Percentiles rank a stretch among this genome's conserved stretches.
Conservation (phyloP, 1,140 invertebrate genomes). For the Zophobas morio region DNA sequence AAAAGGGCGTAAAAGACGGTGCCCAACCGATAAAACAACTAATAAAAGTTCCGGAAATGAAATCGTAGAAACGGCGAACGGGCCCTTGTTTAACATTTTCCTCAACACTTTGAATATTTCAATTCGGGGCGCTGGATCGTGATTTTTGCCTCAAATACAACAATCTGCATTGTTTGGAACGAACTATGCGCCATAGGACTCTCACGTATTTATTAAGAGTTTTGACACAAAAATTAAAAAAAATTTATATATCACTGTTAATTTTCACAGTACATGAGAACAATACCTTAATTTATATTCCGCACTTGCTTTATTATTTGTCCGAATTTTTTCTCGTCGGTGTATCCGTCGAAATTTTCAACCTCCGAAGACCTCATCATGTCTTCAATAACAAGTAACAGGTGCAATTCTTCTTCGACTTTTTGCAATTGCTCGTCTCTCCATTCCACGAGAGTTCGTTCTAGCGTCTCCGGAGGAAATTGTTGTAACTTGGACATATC, state of each 20-base stretch:
- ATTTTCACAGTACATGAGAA: not conserved
- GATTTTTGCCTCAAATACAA: too few relatives aligned
- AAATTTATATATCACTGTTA: not conserved
- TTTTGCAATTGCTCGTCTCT: slow-evolving; percentile 3
- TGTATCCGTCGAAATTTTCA: slow-evolving; percentile 8
- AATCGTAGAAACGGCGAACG: slow-evolving; percentile 20
- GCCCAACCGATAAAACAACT: slow-evolving; percentile 21
- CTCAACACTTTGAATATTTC: not conserved
- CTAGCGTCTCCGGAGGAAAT: not conserved
- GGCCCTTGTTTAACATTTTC: slow-evolving; percentile 15
- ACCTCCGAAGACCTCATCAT: slow-evolving; percentile 22
- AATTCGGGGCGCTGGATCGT: not conserved
- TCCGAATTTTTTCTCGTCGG: slow-evolving; percentile 16
- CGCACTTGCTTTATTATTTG: slow-evolving; percentile 1
- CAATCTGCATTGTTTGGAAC: too few relatives aligned
- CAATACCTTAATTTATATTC: not conserved
- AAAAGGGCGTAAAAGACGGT: slow-evolving; percentile 12
- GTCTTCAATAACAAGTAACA: slow-evolving; percentile 7
- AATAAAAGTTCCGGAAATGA: slow-evolving; percentile 30
- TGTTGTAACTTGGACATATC: not conserved
- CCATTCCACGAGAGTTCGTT: not conserved
- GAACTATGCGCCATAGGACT: too few relatives aligned
- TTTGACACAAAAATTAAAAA: not conserved
- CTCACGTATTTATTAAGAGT: not conserved
- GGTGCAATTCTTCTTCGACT: slow-evolving; percentile 9